Conservation (phyloP, 2,113 vertebrate genomes). For the Cebus imitator region DNA sequence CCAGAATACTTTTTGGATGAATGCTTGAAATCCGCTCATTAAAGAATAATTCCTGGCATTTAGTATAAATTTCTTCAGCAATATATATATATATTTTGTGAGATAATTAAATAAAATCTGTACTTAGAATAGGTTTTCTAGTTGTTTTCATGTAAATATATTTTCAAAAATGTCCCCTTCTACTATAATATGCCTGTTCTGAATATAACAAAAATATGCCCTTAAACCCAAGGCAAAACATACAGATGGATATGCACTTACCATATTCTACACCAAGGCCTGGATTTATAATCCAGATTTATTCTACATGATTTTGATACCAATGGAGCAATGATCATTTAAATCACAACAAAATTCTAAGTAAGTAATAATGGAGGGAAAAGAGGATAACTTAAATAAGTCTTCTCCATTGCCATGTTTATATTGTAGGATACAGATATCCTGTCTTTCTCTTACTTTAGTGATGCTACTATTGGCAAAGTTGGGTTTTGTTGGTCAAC, state of each 20-base stretch:
- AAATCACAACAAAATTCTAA: neutral
- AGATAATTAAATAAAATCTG: neutral
- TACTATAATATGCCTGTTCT: neutral
- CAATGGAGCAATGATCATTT: neutral
- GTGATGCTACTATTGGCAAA: neutral
- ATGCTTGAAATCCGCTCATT: neutral
- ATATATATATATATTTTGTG: neutral
- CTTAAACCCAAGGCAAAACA: neutral
- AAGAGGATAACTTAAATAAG: neutral
- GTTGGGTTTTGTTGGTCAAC: neutral
- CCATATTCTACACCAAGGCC: neutral
- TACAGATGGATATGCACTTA: accelerated
- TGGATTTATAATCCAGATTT: neutral
- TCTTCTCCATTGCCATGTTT: neutral
- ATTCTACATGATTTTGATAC: neutral
- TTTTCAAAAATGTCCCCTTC: neutral
- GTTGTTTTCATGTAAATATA: neutral
- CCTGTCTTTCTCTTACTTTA: neutral
- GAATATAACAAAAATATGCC: neutral
- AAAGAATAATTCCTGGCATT: slow-evolving; percentile 4
- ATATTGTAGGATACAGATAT: neutral
- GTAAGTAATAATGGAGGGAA: neutral
- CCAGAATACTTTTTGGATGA: neutral
- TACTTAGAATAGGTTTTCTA: neutral
- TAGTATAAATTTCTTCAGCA: neutral